Conservation (phyloP, 2,797 vertebrate genomes). For the Dallia pectoralis region DNA sequence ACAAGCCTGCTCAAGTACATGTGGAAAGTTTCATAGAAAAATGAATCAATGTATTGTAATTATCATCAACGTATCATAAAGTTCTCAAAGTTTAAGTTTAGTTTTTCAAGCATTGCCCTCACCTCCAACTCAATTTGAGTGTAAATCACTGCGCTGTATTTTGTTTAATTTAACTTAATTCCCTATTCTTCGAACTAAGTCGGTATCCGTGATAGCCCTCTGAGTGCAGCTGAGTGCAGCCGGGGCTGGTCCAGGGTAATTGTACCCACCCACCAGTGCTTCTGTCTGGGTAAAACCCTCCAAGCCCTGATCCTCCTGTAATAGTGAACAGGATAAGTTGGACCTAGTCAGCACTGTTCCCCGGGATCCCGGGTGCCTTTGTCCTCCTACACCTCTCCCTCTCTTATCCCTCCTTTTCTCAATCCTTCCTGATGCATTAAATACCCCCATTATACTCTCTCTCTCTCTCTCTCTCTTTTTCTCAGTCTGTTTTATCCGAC, state of each 20-base stretch:
- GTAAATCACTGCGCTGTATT: conserved; percentile 47
- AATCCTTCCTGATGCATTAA: too few relatives aligned
- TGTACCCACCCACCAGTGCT: conserved; percentile 63
- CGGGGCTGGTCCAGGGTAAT: conserved; percentile 63
- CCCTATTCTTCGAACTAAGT: conserved; percentile 49
- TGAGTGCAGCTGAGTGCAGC: conserved; percentile 60
- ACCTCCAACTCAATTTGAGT: conserved; percentile 24
- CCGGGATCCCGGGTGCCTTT: conserved; percentile 26
- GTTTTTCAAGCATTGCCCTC: conserved; percentile 29
- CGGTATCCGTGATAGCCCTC: conserved; percentile 51
- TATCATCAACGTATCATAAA: neutral
- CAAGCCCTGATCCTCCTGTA: conserved; percentile 51
- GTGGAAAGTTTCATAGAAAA: neutral
- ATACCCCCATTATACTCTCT: neutral
- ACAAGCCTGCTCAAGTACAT: too few relatives aligned
- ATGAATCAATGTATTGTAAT: too few relatives aligned
- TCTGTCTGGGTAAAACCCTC: conserved; percentile 66
- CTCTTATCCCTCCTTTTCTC: conserved; percentile 27
- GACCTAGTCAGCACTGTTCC: conserved; percentile 50
- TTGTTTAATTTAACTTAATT: conserved; percentile 56
- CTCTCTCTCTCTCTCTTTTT: conserved; percentile 36
- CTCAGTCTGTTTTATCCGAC: conserved; percentile 36
- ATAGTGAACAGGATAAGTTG: conserved; percentile 45
- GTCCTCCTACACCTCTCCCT: conserved; percentile 15
- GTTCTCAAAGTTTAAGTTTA: conserved; percentile 15